A percentile compares a stretch with the other conserved stretches of the same genome.
phyloP scores from a whole-genome alignment of 2,797 vertebrate species.

The Rousettus madagascariensis region DNA sequence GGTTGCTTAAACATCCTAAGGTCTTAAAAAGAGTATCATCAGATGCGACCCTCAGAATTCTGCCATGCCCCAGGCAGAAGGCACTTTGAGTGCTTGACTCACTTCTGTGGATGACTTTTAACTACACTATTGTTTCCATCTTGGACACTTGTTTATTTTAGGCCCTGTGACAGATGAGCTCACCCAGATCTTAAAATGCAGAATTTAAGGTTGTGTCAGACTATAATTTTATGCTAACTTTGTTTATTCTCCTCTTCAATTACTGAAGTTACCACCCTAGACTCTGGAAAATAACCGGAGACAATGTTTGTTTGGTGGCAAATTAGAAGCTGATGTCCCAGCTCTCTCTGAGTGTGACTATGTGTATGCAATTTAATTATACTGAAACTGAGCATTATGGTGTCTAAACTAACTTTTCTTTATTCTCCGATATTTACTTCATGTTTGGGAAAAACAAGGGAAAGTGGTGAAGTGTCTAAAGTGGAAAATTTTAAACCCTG shows the following conservation, averaged over 20 bases:
- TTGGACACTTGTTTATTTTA: slow-evolving; percentile 70
- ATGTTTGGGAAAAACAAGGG: slow-evolving; percentile 45
- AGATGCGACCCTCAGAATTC: background rate
- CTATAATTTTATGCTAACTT: slow-evolving; percentile 78
- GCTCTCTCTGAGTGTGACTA: slow-evolving; percentile 54
- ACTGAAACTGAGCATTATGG: slow-evolving; percentile 24
- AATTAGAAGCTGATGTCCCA: slow-evolving; percentile 61
- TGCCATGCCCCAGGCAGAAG: background rate
- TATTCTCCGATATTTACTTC: slow-evolving; percentile 39
- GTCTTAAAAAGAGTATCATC: background rate
- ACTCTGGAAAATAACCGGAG: slow-evolving; percentile 73
- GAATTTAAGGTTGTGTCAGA: slow-evolving; percentile 69
- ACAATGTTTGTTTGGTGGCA: slow-evolving; percentile 62
- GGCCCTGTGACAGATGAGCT: slow-evolving; percentile 68
- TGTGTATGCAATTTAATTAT: slow-evolving; percentile 57
- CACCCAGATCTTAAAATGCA: slow-evolving; percentile 61
- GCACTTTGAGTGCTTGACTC: background rate
- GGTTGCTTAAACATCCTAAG: background rate
- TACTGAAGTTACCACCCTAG: slow-evolving; percentile 60
- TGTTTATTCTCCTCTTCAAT: slow-evolving; percentile 71
- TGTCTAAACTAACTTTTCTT: slow-evolving; percentile 47
- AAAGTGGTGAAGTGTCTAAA: slow-evolving; percentile 43
- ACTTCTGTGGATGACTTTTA: slow-evolving; percentile 41
- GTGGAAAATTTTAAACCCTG: slow-evolving; percentile 47
- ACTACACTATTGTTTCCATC: slow-evolving; percentile 46